phyloP scores from a whole-genome alignment of 2,113 vertebrate genomes.

The Semnornis frantzii region DNA sequence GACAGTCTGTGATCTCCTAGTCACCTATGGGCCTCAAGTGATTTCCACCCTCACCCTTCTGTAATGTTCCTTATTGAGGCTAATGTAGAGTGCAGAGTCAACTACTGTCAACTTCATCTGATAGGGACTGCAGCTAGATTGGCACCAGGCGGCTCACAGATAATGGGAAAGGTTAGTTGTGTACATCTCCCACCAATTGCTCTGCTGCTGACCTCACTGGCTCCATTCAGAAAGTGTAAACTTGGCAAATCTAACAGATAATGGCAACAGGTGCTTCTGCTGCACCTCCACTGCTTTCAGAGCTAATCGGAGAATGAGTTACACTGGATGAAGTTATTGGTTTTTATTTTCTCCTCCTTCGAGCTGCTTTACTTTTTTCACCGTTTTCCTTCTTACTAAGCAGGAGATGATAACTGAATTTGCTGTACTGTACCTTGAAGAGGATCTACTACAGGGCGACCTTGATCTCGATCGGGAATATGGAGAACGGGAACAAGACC shows the following conservation, averaged over 20 bases:
- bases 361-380: background rate
- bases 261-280: background rate
- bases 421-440: constrained; percentile 86
- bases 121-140: constrained; percentile 15
- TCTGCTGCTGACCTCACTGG: constrained; percentile 30
- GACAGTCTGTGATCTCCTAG: constrained; percentile 8
- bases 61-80: constrained; percentile 41
- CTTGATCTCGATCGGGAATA: constrained; percentile 93
- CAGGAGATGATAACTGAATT: background rate
- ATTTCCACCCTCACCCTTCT: background rate
- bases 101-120: constrained; percentile 51
- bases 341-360: background rate
- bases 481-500: constrained; percentile 88
- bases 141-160: constrained; percentile 30
- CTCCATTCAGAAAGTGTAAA: constrained; percentile 5
- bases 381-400: background rate
- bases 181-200: constrained; percentile 51
- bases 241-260: constrained; percentile 25
- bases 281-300: background rate
- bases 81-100: constrained; percentile 13
- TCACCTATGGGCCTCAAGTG: constrained; percentile 13
- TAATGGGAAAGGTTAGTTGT: constrained; percentile 60
- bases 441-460: constrained; percentile 89
- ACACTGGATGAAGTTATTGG: background rate
- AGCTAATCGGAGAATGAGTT: background rate